Base-by-base conservation (phyloP, 2,888 invertebrate species). In the Rhingia campestris region DNA sequence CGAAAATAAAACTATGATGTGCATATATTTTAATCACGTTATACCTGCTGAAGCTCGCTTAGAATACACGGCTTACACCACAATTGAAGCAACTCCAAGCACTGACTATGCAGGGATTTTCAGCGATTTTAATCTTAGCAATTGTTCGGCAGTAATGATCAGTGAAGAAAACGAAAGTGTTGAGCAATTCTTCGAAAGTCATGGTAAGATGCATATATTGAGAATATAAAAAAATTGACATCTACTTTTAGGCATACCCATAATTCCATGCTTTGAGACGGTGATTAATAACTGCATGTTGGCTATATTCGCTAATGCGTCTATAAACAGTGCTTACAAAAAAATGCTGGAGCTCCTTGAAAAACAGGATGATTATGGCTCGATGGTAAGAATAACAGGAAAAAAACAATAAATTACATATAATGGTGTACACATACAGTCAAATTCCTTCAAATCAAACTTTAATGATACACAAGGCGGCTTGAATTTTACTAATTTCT, bases 21-120 rank as follows among this genome's bases (percentile, higher is more conserved):
- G 85, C 54, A 80, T 88, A 58, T 88, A 88, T 81, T 85, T 87
- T 22, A 87, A 88, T 54, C 86, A 87, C 54, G 54, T 87, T 7
- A 73, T 81, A 6, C 75, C 75, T 30, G 3, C 32, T 12, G 81
- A 81, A 58, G 74, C 56, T 6, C 81, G 81, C 1, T 41, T 85
- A 35, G 67, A 81, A 63, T 76, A 47, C n/a, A 76, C 67, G 0
- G 81, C 81, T 9, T 85, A 85, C 9, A 74, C 66, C 2, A 86
- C 77, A 4, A 9, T 69, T n/a, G 81, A 86, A 59, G 49, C 67
- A 4, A 43, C 81, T 6, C 9, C 41, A 7, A 51, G 4, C 7
- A 45, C 54, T 1, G 74, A 82, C 4, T 70, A 70, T 12, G 30
- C 14, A 0, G 49, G 4, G 6, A 43, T 86, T 43, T 79, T 86